Conservation (phyloP, 2,797 vertebrate genomes). For the Vireo griseus region DNA sequence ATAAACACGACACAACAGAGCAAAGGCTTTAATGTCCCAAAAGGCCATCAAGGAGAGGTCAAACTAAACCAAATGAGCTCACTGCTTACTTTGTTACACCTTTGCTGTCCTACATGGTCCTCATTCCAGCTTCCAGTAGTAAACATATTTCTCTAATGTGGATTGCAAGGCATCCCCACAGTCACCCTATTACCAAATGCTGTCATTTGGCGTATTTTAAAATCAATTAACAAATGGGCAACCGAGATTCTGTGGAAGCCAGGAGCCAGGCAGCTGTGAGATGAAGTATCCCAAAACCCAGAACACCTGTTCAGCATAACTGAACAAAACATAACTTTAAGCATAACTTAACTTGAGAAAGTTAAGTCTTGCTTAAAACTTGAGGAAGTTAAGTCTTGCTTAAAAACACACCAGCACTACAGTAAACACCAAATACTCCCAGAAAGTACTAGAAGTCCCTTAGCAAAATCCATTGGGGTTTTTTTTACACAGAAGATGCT, state of each 20-base stretch:
- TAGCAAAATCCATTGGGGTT: accelerated
- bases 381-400: neutral
- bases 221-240: neutral
- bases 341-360: neutral
- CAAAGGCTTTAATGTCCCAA: neutral
- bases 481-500: neutral
- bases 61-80: neutral
- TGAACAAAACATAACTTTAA: neutral
- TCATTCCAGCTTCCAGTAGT: neutral
- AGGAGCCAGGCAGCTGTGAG: neutral
- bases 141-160: neutral
- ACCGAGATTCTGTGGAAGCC: neutral
- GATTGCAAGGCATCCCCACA: neutral
- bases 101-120: neutral
- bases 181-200: neutral
- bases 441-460: neutral
- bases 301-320: neutral
- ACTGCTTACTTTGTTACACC: neutral
- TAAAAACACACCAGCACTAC: neutral
- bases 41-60: neutral
- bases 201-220: neutral
- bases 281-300: neutral
- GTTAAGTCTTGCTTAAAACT: neutral
- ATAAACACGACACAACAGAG: neutral
- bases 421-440: neutral